These are phyloP conservation scores for Perizoma flavofasciatum DNA, from an alignment of 2,888 invertebrate genomes.

Conservation along the genomic window DNA sequence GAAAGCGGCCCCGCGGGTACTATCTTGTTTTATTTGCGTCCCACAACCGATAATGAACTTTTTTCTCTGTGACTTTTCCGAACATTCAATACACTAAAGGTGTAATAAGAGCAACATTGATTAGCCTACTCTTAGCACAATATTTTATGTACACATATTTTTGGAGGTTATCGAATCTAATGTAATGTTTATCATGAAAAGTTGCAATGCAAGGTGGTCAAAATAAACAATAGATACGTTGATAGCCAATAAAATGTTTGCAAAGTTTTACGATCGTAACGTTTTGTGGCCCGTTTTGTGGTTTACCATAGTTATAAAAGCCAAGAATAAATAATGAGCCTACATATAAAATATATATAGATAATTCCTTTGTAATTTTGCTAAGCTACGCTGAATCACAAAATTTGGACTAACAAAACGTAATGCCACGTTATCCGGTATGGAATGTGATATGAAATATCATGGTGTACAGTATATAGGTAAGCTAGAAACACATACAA, in stretches of 20 bases:
- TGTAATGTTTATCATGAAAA: too few species aligned
- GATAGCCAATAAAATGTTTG: conserved; percentile 64
- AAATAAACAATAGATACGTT: conserved; percentile 65
- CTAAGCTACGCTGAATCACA: conserved; percentile 29
- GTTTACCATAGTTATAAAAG: conserved; percentile 40
- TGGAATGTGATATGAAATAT: conserved; percentile 31
- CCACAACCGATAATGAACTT: conserved; percentile 77
- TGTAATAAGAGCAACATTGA: conserved; percentile 68
- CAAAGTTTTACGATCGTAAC: conserved; percentile 53
- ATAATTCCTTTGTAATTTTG: conserved; percentile 37
- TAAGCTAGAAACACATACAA: too few species aligned
- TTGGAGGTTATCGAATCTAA: too few species aligned
- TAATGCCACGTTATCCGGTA: conserved; percentile 31
- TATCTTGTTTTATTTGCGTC: conserved; percentile 76
- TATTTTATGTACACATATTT: too few species aligned
- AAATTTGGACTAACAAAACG: conserved; percentile 32
- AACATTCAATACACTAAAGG: conserved; percentile 72
- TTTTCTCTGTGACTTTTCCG: conserved; percentile 65
- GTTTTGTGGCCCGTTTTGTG: conserved; percentile 49
- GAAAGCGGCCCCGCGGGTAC: conserved; percentile 72
- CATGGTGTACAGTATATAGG: neutral
- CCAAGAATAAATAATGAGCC: conserved; percentile 37
- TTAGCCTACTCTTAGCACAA: conserved; percentile 36
- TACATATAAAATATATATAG: conserved; percentile 33
- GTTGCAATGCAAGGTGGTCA: conserved; percentile 37